Conservation (phyloP, 2,113 vertebrate genomes). For the Protomyctophum bolini region DNA sequence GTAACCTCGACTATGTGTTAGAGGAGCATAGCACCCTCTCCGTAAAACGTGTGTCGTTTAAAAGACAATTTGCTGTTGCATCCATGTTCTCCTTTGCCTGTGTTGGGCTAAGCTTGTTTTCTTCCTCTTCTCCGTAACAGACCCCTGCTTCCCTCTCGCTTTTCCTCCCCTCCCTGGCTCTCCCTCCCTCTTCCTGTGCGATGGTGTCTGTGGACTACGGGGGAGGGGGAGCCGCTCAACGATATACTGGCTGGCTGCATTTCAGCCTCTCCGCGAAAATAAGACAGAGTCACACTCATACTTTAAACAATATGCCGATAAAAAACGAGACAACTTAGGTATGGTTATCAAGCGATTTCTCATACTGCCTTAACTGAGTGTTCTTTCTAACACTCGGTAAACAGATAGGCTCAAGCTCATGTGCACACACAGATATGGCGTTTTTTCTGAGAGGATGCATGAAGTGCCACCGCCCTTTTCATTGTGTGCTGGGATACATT, state of each 20-base stretch:
- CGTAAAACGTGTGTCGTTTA: slow-evolving; percentile 34
- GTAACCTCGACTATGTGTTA: slow-evolving; percentile 65
- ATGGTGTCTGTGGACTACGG: slow-evolving; percentile 68
- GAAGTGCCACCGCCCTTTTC: slow-evolving; percentile 79
- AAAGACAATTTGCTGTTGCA: slow-evolving; percentile 30
- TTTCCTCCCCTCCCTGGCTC: slow-evolving; percentile 32
- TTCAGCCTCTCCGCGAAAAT: slow-evolving; percentile 69
- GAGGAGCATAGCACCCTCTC: slow-evolving; percentile 63
- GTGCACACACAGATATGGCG: slow-evolving; percentile 15
- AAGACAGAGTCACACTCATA: slow-evolving; percentile 33
- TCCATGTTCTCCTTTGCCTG: slow-evolving; percentile 76
- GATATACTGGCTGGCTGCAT: slow-evolving; percentile 68
- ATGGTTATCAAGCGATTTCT: not conserved
- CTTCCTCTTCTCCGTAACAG: slow-evolving; percentile 50
- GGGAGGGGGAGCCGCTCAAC: slow-evolving; percentile 72
- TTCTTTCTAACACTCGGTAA: not conserved
- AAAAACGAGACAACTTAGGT: slow-evolving; percentile 17
- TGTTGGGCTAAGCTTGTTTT: slow-evolving; percentile 46
- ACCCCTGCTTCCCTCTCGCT: slow-evolving; percentile 60
- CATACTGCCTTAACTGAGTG: not conserved
- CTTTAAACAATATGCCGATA: not conserved
- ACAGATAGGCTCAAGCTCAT: not conserved
- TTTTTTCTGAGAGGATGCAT: slow-evolving; percentile 37
- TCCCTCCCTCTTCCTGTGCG: slow-evolving; percentile 54
- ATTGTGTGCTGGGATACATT: slow-evolving; percentile 59